phyloP scores from a whole-genome alignment of 2,797 vertebrate genomes.

The Melanotaenia pygmaea region DNA sequence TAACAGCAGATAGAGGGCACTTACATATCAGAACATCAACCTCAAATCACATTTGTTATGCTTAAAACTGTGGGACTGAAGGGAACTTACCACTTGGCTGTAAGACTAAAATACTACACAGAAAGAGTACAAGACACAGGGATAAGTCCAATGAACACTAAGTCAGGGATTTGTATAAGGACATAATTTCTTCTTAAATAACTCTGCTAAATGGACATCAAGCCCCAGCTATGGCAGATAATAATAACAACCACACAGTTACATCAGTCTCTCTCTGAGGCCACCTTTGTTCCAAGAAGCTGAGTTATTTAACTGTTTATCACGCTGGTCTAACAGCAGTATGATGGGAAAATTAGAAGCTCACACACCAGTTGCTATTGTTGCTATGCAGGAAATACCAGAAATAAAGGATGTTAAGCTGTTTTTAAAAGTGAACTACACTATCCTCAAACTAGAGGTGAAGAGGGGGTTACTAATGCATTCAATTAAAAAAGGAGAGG shows the following conservation, averaged over 20 bases:
- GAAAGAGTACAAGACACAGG: not conserved
- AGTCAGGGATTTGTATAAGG: not conserved
- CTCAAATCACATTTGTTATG: no score
- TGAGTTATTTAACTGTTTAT: conserved; percentile 38
- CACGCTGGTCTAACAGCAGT: conserved; percentile 9
- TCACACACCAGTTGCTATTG: conserved; percentile 14
- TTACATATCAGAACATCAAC: no score
- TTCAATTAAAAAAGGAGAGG: not conserved
- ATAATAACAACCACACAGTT: conserved; percentile 12
- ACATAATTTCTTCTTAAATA: not conserved
- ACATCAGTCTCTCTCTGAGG: conserved; percentile 10
- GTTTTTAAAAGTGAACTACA: conserved; percentile 17
- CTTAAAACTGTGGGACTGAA: not conserved
- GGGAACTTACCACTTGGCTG: not conserved
- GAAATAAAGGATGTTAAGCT: conserved; percentile 1
- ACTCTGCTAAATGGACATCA: not conserved
- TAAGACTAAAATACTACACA: not conserved
- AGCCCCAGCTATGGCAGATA: not conserved
- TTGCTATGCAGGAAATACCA: conserved; percentile 4
- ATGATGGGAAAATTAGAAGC: conserved; percentile 25
- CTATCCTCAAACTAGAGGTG: not conserved
- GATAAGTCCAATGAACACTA: not conserved
- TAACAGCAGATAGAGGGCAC: no score
- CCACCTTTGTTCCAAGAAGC: conserved; percentile 13
- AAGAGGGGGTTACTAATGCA: not conserved